These are phyloP conservation scores for Liopterus haemorrhoidalis DNA, from an alignment of 2,888 invertebrate species.

Conservation along the genomic window DNA sequence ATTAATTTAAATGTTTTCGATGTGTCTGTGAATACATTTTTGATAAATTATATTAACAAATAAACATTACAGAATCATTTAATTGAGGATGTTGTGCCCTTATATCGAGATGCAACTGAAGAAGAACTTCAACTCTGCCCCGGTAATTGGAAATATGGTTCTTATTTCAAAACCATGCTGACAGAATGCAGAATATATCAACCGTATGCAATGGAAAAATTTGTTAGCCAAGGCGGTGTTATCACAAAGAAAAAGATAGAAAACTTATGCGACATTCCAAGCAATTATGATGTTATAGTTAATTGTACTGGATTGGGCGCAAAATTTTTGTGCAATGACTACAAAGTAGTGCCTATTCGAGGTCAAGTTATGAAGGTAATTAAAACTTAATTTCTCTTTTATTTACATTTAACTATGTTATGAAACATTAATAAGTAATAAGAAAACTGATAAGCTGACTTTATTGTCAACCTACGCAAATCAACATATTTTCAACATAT, in stretches of 20 bases:
- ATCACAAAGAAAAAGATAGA: constrained; percentile 54
- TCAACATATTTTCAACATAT: constrained; percentile 1
- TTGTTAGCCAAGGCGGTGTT: constrained; percentile 57
- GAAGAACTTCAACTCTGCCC: constrained; percentile 70
- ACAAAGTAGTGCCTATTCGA: constrained; percentile 68
- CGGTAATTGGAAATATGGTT: constrained; percentile 76
- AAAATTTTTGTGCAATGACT: constrained; percentile 66
- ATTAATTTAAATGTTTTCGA: constrained; percentile 9
- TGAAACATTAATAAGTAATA: not conserved
- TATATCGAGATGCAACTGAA: constrained; percentile 63
- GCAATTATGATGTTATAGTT: constrained; percentile 64
- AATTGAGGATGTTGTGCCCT: constrained; percentile 69
- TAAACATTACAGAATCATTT: constrained; percentile 58
- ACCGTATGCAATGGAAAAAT: constrained; percentile 69
- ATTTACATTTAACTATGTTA: too few relatives aligned
- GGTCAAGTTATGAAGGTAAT: constrained; percentile 74
- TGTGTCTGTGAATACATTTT: not conserved
- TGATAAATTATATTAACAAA: constrained; percentile 7
- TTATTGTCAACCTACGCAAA: too few relatives aligned
- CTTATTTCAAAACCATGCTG: constrained; percentile 71
- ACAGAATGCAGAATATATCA: constrained; percentile 68
- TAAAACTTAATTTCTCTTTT: too few relatives aligned
- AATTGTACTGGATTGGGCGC: constrained; percentile 88
- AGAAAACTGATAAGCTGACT: not conserved
- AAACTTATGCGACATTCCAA: constrained; percentile 55